A percentile compares a stretch with the other conserved stretches of the same genome.
Evolutionary conservation across 2,888 invertebrate genomes (phyloP).

Genomic region (Nudaria mundana): DNA sequence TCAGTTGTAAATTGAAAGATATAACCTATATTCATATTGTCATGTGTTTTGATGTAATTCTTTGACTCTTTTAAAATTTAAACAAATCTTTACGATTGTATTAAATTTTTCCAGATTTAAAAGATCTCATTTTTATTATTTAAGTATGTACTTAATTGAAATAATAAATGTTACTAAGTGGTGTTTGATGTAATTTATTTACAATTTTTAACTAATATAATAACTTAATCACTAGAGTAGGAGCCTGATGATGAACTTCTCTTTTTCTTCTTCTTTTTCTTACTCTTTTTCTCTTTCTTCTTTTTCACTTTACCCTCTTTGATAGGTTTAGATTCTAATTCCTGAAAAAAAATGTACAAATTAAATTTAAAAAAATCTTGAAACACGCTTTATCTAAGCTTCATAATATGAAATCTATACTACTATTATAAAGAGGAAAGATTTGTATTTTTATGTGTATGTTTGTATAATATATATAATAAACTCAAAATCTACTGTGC

Average conservation of each 20-base stretch:
- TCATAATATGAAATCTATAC: background rate
- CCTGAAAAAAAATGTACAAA: conserved; percentile 35
- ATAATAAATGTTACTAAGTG: background rate
- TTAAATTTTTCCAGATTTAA: too few relatives aligned
- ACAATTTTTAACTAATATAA: background rate
- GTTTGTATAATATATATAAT: too few relatives aligned
- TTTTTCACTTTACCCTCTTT: conserved; percentile 45
- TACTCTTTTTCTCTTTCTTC: conserved; percentile 64
- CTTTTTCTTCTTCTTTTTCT: conserved; percentile 63
- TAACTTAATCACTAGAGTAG: conserved; percentile 34
- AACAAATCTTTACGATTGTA: too few relatives aligned
- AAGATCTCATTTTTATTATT: too few relatives aligned
- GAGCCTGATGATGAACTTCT: conserved; percentile 54
- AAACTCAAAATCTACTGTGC: too few relatives aligned
- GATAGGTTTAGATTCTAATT: conserved; percentile 43
- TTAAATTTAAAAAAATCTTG: background rate
- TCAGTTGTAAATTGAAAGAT: too few relatives aligned
- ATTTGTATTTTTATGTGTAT: too few relatives aligned
- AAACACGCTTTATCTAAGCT: background rate
- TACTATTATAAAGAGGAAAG: too few relatives aligned
- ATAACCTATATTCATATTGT: too few relatives aligned
- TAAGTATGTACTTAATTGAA: too few relatives aligned
- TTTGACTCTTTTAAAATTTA: too few relatives aligned
- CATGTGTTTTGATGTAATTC: too few relatives aligned
- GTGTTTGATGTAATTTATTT: background rate